Base-by-base conservation (phyloP, 1,140 invertebrate genomes). In the Cheumatopsyche charites region DNA sequence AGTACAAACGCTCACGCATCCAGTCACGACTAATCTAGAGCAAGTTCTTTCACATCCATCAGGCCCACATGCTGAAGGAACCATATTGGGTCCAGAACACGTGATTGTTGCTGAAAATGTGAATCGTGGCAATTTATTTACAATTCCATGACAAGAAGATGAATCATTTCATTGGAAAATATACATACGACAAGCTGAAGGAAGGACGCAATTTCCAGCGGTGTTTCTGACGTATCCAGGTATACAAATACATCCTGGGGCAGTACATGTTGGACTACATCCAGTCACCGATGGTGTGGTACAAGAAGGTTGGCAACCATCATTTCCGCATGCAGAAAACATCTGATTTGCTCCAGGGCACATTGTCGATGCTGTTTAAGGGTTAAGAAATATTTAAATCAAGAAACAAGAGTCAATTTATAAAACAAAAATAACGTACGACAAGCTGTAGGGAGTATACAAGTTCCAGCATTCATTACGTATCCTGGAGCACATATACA, bases 101-200 rank as follows among this genome's bases (percentile, higher is more conserved):
- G 45, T 47, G 3, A 9, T 36, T 9, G 15, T 52, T 9, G 47
- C 47, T 52, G 19, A 17, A 52, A 52, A 17, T 52, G 19, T 17
- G 41, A 42, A 45, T n/a, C n/a, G n/a, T n/a, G n/a, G n/a, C n/a
- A n/a, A n/a, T n/a, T n/a, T n/a, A n/a, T n/a, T n/a, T n/a, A n/a
- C n/a, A n/a, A n/a, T n/a, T n/a, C n/a, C n/a, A n/a, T n/a, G n/a
- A n/a, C n/a, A n/a, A n/a, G n/a, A n/a, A n/a, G n/a, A n/a, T n/a
- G n/a, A n/a, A n/a, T n/a, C n/a, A n/a, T n/a, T n/a, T n/a, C n/a
- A n/a, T n/a, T n/a, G n/a, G n/a, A n/a, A n/a, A n/a, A n/a, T n/a
- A 52, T 52, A 52, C 47, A 17, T 15, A 52, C 47, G 47, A 52
- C 47, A 52, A 19, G 47, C 19, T 17, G 47, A 17, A 17, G 47